Conservation (phyloP, 2,797 vertebrate species). For the Salmo trutta region DNA sequence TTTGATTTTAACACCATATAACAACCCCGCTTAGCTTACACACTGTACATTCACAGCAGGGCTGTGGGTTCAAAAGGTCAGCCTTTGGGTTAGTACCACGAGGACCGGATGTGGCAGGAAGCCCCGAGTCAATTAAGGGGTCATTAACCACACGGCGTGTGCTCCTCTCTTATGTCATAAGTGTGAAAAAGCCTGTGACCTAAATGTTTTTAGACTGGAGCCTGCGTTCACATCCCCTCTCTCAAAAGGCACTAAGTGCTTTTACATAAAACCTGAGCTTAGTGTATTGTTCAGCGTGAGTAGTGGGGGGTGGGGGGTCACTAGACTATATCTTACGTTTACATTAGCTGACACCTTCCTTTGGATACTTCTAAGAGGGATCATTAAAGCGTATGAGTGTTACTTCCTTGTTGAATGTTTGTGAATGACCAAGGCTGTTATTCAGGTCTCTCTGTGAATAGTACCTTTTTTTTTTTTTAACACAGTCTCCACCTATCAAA, state of each 20-base stretch:
- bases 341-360: not conserved
- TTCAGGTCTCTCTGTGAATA: not conserved
- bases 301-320: not conserved
- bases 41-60: constrained; percentile 10
- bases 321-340: not conserved
- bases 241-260: constrained; percentile 23
- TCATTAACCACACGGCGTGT: constrained; percentile 42
- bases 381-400: not conserved
- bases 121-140: constrained; percentile 30
- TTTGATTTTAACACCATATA: no score
- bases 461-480: not conserved
- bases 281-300: not conserved
- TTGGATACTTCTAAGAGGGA: not conserved
- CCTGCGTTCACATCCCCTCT: constrained; percentile 15
- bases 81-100: not conserved
- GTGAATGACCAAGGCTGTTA: not conserved
- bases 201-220: constrained; percentile 16
- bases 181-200: constrained; percentile 46
- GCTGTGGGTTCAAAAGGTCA: constrained; percentile 41
- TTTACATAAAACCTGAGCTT: constrained; percentile 29
- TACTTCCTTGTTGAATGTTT: not conserved
- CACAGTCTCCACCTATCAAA: not conserved
- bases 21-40: no score
- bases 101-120: constrained; percentile 23
- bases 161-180: constrained; percentile 28